A percentile compares a stretch with the other conserved stretches of the same genome.
These are phyloP conservation scores for Tragelaphus scriptus DNA, from an alignment of 2,113 vertebrate genomes.

Conservation along the genomic window DNA sequence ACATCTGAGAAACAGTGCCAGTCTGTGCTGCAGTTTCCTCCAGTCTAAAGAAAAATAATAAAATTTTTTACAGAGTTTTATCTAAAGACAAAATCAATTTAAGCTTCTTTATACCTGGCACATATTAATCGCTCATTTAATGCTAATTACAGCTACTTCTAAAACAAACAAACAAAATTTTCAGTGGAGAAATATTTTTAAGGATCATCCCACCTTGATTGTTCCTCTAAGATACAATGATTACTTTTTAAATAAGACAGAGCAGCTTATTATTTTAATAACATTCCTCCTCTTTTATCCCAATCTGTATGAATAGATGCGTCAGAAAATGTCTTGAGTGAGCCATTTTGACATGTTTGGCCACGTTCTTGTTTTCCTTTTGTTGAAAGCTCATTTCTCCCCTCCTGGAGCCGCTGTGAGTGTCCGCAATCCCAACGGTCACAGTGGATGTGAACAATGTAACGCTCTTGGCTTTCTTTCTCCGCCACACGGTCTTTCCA, in stretches of 20 bases:
- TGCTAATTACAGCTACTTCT: neutral
- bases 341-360: fast-evolving
- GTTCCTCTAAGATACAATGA: neutral
- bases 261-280: neutral
- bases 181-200: neutral
- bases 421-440: fast-evolving
- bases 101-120: neutral
- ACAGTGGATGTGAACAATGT: fast-evolving
- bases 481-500: neutral
- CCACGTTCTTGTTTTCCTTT: neutral
- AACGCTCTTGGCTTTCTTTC: fast-evolving
- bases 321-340: fast-evolving
- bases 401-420: no score
- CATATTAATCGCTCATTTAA: neutral
- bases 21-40: no score
- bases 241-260: neutral
- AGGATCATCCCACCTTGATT: neutral
- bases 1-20: neutral
- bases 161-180: neutral
- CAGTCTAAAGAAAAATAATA: neutral
- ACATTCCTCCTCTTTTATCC: neutral
- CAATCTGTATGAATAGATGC: fast-evolving
- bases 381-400: fast-evolving
- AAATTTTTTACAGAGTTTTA: neutral
- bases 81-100: neutral